phyloP scores from a whole-genome alignment of 2,797 vertebrate genomes.

The Hydrolagus colliei region DNA sequence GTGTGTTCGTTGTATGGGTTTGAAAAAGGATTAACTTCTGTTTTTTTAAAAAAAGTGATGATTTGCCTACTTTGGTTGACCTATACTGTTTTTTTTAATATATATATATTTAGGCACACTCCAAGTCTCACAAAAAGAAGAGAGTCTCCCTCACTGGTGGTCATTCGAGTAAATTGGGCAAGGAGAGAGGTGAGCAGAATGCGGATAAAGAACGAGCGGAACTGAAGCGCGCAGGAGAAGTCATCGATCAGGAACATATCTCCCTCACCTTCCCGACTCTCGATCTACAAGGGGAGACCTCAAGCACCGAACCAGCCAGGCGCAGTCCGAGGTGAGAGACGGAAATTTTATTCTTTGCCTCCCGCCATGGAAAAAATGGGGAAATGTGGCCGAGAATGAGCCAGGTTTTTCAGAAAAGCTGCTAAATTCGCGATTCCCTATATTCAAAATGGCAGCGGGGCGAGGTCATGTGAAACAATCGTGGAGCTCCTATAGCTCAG shows the following conservation, averaged over 20 bases:
- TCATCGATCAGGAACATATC: neutral
- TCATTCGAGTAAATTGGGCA: neutral
- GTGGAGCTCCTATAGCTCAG: too few species aligned
- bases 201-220: neutral
- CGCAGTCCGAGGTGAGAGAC: neutral
- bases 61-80: too few species aligned
- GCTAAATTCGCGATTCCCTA: neutral
- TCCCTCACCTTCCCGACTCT: too few species aligned
- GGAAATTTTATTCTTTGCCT: neutral
- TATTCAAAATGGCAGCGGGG: neutral
- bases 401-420: neutral
- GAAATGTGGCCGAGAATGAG: neutral
- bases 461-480: too few species aligned
- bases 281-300: neutral
- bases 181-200: conserved; percentile 13
- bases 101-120: neutral
- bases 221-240: neutral
- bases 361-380: too few species aligned
- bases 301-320: neutral
- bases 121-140: conserved; percentile 24
- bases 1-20: neutral
- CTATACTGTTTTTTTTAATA: too few species aligned
- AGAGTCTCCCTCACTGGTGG: neutral
- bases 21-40: neutral
- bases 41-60: neutral